Evolutionary conservation across 2,888 invertebrate species (phyloP).

Genomic region (Xanthorhoe spadicearia): DNA sequence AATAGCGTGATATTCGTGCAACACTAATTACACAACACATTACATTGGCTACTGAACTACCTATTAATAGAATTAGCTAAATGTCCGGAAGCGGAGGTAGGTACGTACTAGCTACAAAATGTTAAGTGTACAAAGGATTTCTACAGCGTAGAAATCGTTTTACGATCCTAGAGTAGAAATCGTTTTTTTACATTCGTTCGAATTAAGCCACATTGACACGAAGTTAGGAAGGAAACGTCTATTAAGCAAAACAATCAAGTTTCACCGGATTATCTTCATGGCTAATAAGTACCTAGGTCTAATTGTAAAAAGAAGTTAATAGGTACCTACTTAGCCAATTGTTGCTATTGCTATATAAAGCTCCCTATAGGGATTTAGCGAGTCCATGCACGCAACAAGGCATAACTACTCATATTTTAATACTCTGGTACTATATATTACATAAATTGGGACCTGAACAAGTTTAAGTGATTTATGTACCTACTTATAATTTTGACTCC

Average conservation of each 20-base stretch:
- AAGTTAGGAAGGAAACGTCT: slow-evolving; percentile 16
- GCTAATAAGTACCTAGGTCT: no score
- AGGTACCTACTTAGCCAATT: no score
- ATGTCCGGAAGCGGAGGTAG: slow-evolving; percentile 30
- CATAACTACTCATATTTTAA: no score
- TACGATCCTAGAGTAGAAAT: slow-evolving; percentile 23
- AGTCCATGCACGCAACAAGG: no score
- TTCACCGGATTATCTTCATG: not conserved
- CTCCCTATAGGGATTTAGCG: no score
- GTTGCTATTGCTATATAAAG: no score
- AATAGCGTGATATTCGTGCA: slow-evolving; percentile 15
- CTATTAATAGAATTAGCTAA: slow-evolving; percentile 21
- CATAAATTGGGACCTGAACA: no score
- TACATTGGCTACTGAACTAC: slow-evolving; percentile 16
- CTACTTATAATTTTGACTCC: no score
- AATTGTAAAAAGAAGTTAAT: no score
- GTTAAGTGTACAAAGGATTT: slow-evolving; percentile 26
- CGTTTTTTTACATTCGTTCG: not conserved
- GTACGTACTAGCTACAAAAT: not conserved
- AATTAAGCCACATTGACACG: slow-evolving; percentile 15
- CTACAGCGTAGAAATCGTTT: slow-evolving; percentile 29
- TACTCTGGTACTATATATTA: no score
- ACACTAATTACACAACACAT: slow-evolving; percentile 22
- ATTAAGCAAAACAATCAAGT: slow-evolving; percentile 3
- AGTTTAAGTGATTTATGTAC: no score